A percentile compares a stretch with the other conserved stretches of the same genome.
These are phyloP conservation scores for Leucoptera coffeella DNA, from an alignment of 2,888 invertebrate genomes.

Conservation along the genomic window DNA sequence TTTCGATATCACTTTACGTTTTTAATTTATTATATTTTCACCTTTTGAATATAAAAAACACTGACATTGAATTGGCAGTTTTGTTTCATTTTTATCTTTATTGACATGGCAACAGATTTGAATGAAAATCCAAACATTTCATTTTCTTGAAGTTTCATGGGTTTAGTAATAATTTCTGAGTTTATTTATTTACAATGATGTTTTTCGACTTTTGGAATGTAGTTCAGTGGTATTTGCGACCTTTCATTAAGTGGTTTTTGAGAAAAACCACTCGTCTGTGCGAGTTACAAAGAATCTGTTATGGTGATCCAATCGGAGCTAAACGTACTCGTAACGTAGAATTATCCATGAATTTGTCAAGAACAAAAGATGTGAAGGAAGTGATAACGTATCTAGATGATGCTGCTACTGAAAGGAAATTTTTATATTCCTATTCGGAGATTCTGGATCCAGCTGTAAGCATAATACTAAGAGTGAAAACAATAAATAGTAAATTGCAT, in stretches of 20 bases:
- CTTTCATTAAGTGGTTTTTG: constrained; percentile 87
- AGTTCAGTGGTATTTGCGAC: constrained; percentile 63
- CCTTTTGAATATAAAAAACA: too few species aligned
- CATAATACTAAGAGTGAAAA: constrained; percentile 68
- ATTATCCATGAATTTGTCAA: constrained; percentile 64
- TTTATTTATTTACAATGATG: constrained; percentile 14
- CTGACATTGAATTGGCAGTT: background rate
- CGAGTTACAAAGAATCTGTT: constrained; percentile 89
- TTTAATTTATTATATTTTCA: too few species aligned
- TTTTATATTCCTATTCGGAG: constrained; percentile 34
- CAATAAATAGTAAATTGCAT: constrained; percentile 73
- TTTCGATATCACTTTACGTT: too few species aligned
- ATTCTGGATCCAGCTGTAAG: constrained; percentile 66
- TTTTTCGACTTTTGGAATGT: constrained; percentile 34
- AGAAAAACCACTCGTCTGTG: constrained; percentile 80
- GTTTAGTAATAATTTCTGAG: too few species aligned
- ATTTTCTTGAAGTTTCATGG: too few species aligned
- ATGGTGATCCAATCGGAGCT: constrained; percentile 71
- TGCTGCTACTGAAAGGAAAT: constrained; percentile 21
- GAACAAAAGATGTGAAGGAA: constrained; percentile 59
- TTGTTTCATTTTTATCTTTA: background rate
- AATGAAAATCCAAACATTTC: background rate
- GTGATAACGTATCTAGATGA: constrained; percentile 62
- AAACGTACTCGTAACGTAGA: constrained; percentile 70
- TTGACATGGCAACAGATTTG: background rate